These are phyloP conservation scores for Drosophila ogumai DNA, from an alignment of 1,140 invertebrate species.

Conservation along the genomic window DNA sequence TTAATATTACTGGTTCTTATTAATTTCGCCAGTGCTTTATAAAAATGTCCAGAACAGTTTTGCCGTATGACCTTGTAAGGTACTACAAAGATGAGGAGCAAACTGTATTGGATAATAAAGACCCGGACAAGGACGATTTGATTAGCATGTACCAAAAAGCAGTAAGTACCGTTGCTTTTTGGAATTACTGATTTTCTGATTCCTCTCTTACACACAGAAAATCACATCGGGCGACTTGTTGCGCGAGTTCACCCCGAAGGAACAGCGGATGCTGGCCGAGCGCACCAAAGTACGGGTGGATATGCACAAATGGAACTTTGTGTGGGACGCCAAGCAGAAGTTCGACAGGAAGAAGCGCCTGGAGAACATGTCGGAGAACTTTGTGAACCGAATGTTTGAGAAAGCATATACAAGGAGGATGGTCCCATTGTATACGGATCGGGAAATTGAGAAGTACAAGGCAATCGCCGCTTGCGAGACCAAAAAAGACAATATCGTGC, in stretches of 20 bases:
- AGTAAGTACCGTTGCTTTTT: background rate
- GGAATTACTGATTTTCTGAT: too few relatives aligned
- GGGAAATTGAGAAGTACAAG: background rate
- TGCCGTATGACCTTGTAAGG: background rate
- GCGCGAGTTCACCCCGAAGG: slow-evolving; percentile 25
- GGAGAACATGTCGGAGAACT: slow-evolving; percentile 28
- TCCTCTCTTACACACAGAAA: slow-evolving; percentile 22
- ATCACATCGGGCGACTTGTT: slow-evolving; percentile 43
- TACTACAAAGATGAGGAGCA: slow-evolving; percentile 20
- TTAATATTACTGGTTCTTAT: too few relatives aligned
- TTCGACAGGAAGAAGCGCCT: slow-evolving; percentile 33
- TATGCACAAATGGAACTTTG: slow-evolving; percentile 43
- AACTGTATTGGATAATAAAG: background rate
- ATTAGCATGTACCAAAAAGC: slow-evolving; percentile 6
- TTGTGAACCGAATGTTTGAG: slow-evolving; percentile 41
- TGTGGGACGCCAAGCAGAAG: slow-evolving; percentile 49
- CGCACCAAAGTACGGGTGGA: slow-evolving; percentile 50
- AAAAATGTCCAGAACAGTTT: background rate
- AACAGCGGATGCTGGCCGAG: slow-evolving; percentile 39
- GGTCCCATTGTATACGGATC: slow-evolving; percentile 35
- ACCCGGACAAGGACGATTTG: background rate
- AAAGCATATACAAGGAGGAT: slow-evolving; percentile 45
- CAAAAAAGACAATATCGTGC: slow-evolving; percentile 43
- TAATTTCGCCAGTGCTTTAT: background rate
- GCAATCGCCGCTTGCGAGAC: slow-evolving; percentile 13